Evolutionary conservation across 2,888 invertebrate species (phyloP), one percentile per base, ranked within the genome.

Genomic region (Halictus ligatus): DNA sequence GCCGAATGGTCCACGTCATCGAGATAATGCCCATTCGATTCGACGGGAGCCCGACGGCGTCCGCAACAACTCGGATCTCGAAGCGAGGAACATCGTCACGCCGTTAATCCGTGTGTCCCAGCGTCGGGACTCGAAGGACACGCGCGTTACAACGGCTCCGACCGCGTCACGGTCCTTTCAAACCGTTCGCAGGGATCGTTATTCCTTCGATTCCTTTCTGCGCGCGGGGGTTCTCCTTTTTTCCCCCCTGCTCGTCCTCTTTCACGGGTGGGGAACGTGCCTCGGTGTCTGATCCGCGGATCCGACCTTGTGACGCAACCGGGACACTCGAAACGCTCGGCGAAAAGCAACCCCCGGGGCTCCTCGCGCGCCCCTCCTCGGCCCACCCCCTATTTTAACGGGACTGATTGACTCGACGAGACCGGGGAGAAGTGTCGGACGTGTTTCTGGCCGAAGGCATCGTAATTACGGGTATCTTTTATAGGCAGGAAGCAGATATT

Each of bases 391-490:
- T n/a, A 21, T 29, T 60, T 60, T 67, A 67, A 67, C 67, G 18
- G 25, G 72, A 8, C 72, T n/a, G 71, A 86, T 90, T 88, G 89
- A 83, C 84, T 83, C 80, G 84, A 80, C 81, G 21, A 35, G 67
- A 67, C 60, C 54, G 25, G 64, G 69, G 21, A 80, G 73, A 87
- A 87, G 88, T 81, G 85, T 85, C 91, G 90, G 91, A 92, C 92
- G 92, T 92, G 92, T 92, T 93, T 88, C 89, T 89, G 91, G 84
- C 91, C 87, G 90, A 91, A 91, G 92, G 92, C 92, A 91, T 90
- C 90, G 94, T 94, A 94, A 94, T 94, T 94, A 94, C 92, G 92
- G 92, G 93, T 93, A 94, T 94, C 94, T 94, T 93, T 94, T 93
- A 94, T 94, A 91, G 92, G 90, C 93, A 93, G 92, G 92, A 93